A percentile compares a stretch with the other conserved stretches of the same genome.
Evolutionary conservation across 92 coral and sea anemone species (phyloP).

Genomic region (Zoanthus sansibaricus): DNA sequence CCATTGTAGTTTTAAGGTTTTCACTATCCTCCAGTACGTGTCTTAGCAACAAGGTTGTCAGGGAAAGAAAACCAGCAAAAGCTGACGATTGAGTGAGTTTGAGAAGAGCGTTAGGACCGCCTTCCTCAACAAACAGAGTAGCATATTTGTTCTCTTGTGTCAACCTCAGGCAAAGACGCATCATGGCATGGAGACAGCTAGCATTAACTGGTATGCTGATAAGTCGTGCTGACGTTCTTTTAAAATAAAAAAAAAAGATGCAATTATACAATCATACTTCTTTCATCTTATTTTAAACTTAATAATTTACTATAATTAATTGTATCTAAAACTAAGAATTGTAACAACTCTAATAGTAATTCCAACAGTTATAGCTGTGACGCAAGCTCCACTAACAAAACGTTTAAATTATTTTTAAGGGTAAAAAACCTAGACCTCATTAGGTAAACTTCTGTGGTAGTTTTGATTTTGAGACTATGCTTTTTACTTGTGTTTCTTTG

Average conservation of each 20-base stretch:
- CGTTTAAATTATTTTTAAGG: too few relatives aligned
- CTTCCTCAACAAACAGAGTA: constrained; percentile 87
- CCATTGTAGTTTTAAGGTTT: constrained; percentile 86
- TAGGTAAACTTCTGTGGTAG: too few relatives aligned
- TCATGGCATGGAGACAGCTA: constrained; percentile 87
- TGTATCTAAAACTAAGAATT: too few relatives aligned
- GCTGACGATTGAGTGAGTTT: constrained; percentile 85
- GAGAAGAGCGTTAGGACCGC: constrained; percentile 91
- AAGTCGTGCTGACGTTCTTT: constrained; percentile 57
- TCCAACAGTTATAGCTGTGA: too few relatives aligned
- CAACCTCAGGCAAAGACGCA: constrained; percentile 86
- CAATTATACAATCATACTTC: too few relatives aligned
- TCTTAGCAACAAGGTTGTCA: constrained; percentile 87
- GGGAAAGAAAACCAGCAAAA: constrained; percentile 83
- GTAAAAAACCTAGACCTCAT: too few relatives aligned
- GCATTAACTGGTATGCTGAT: constrained; percentile 86
- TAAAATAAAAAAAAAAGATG: background rate
- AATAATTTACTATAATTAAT: too few relatives aligned
- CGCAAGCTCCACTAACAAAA: too few relatives aligned
- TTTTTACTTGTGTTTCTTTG: too few relatives aligned
- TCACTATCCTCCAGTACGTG: constrained; percentile 94
- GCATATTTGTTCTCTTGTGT: constrained; percentile 94
- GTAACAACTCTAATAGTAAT: too few relatives aligned
- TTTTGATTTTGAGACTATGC: too few relatives aligned
- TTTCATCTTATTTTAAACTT: too few relatives aligned